Conservation (phyloP, 2,113 vertebrate genomes). For the Mesocricetus auratus region DNA sequence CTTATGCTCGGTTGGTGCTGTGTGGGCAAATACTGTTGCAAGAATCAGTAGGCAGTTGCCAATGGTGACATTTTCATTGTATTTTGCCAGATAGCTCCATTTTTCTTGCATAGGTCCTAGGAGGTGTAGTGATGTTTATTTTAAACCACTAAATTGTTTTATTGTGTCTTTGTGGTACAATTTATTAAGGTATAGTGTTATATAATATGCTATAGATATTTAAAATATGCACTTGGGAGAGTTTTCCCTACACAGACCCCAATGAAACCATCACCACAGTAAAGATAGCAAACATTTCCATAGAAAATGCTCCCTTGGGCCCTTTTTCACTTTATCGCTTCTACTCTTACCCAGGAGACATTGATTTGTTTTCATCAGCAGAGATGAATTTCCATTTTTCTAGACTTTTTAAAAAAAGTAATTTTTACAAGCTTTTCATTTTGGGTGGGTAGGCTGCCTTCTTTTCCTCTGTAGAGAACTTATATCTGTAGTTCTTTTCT, state of each 20-base stretch:
- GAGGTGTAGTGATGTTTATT: background rate
- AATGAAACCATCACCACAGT: background rate
- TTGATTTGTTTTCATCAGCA: background rate
- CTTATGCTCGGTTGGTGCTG: too few species aligned
- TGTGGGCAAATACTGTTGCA: background rate
- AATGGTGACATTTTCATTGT: background rate
- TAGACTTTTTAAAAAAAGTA: background rate
- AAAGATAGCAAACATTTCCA: background rate
- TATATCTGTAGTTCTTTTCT: background rate
- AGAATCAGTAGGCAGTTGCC: background rate
- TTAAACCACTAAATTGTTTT: background rate
- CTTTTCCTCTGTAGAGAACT: background rate
- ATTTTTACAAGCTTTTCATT: background rate
- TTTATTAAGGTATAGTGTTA: background rate
- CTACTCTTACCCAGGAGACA: background rate
- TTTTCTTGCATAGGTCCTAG: background rate
- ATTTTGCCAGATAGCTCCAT: background rate
- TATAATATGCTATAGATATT: background rate
- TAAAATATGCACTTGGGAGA: constrained; percentile 1
- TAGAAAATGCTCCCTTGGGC: background rate
- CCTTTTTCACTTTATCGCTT: background rate
- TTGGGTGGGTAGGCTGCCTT: background rate
- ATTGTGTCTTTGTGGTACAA: background rate
- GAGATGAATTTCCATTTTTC: constrained; percentile 1
- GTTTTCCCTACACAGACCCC: background rate